phyloP scores from a whole-genome alignment of 2,888 invertebrate species.

The Acrobasis suavella region DNA sequence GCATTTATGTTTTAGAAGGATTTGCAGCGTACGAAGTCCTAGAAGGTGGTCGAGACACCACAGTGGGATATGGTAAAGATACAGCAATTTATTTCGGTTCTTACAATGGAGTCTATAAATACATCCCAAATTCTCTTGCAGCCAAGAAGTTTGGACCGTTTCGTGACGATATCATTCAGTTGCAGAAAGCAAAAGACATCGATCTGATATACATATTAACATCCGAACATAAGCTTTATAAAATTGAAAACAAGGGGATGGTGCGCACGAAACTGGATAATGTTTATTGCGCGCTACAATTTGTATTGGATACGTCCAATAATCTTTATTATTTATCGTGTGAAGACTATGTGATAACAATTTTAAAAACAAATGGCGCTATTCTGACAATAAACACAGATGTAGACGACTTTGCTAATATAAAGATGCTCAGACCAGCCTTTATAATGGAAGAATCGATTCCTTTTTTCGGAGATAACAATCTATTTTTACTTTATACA shows the following conservation, averaged over 20 bases:
- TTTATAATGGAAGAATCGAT: conserved; percentile 63
- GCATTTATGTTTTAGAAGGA: conserved; percentile 66
- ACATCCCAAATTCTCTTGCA: conserved; percentile 51
- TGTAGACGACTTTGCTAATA: conserved; percentile 49
- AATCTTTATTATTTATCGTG: conserved; percentile 64
- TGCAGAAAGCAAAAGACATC: conserved; percentile 62
- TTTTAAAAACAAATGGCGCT: conserved; percentile 47
- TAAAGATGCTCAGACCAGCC: conserved; percentile 58
- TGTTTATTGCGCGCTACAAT: conserved; percentile 55
- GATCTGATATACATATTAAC: conserved; percentile 56
- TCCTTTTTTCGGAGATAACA: conserved; percentile 59
- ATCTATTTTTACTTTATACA: conserved; percentile 50
- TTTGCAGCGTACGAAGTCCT: conserved; percentile 62
- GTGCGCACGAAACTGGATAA: conserved; percentile 45
- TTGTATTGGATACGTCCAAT: conserved; percentile 65
- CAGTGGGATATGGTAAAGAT: conserved; percentile 55
- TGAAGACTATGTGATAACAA: conserved; percentile 48
- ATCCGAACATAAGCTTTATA: conserved; percentile 47
- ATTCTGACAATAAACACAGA: conserved; percentile 44
- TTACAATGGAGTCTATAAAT: conserved; percentile 58
- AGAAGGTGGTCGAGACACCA: conserved; percentile 63
- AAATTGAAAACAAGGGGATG: conserved; percentile 55
- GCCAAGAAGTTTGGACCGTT: conserved; percentile 60
- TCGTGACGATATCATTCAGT: conserved; percentile 57
- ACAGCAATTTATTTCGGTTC: conserved; percentile 56